Evolutionary conservation across 2,888 invertebrate species (phyloP), one percentile per base, ranked within the genome.

Genomic region (Galeopsomyia nigrocyanea): DNA sequence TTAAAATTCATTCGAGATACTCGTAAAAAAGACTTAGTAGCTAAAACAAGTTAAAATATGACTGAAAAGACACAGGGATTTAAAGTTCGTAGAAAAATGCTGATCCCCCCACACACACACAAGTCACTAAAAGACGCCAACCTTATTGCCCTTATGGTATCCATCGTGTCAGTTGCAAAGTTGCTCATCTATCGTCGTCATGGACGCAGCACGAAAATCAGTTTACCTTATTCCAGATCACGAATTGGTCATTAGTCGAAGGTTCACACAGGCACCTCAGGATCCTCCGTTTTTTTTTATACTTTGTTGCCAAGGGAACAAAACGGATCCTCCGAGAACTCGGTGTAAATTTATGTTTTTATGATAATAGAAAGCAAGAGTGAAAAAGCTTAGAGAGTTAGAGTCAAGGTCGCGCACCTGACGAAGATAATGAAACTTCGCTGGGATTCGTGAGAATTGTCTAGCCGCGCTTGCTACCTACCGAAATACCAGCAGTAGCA

Each of bases 161-260:
- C 7, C 31, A 31, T 7, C 7, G 31, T 31, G 3, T 31, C 31
- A 31, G 31, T 31, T 31, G 31, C 31, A 31, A 31, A 3, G 31
- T 31, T 31, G 7, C 31, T 31, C 31, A 31, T 31, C 3, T 3
- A 31, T 31, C 31, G n/a, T n/a, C n/a, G n/a, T n/a, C n/a, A n/a
- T n/a, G n/a, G n/a, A n/a, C n/a, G n/a, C n/a, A n/a, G 26, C 39
- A 10, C 17, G 49, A 71, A 79, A 83, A 82, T 82, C 80, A 79
- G 79, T 79, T 78, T 79, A 82, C 82, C 80, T 83, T 84, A 84
- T 84, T 82, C 81, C 76, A 70, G 80, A 84, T 83, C 84, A 84
- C 84, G 84, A 81, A 78, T 82, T 74, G 71, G 76, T 79, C 77
- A 79, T 82, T 82, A 79, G 78, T n/a, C 70, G 71, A 61, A 31